Base-by-base conservation (phyloP, 2,888 invertebrate species). In the Synanthedon vespiformis region DNA sequence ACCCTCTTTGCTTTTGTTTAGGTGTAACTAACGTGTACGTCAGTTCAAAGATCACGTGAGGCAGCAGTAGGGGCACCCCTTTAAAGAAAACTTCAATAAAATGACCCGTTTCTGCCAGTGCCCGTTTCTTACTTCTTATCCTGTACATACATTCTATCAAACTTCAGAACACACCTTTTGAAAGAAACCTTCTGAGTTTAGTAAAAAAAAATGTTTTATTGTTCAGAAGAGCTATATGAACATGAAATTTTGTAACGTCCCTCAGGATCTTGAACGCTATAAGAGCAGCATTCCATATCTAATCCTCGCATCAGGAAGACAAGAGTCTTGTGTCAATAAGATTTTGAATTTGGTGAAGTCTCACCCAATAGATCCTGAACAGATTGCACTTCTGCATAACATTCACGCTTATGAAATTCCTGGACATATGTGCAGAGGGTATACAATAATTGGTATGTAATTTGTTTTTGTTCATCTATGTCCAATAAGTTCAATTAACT, bases 381-480 rank as follows among this genome's bases (percentile, higher is more conserved):
- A 87, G 61, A 72, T 87, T 4, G 80, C 69, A 2, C 68, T 90
- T 1, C 66, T 89, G 1, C 88, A 89, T 56, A 80, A 79, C 53
- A 68, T 88, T 5, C 88, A 84, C 59, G 68, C 80, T 8, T 73
- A 70, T 52, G 79, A 86, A n/a, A 88, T 89, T 53, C 61, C 77
- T 54, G 89, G 90, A 1, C 92, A 92, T 66, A 88, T 90, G 12
- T 91, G 89, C 66, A 77, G 93, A 58, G 93, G 93, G 1, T 92
- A 88, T 65, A 76, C 89, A 5, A 68, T 93, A 51, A 62, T 86
- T 1, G 74, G 80, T 80, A 64, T 5, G 48, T 48, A 4, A 48
- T 34, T 10, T 22, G 22, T 34, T 10, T 34, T 34, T 34, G 34
- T 34, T 3, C 34, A 34, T 34, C 5, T 22, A 22, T 22, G 4